A percentile compares a stretch with the other conserved stretches of the same genome.
phyloP scores from a whole-genome alignment of 1,140 invertebrate genomes.

The Orius laevigatus region DNA sequence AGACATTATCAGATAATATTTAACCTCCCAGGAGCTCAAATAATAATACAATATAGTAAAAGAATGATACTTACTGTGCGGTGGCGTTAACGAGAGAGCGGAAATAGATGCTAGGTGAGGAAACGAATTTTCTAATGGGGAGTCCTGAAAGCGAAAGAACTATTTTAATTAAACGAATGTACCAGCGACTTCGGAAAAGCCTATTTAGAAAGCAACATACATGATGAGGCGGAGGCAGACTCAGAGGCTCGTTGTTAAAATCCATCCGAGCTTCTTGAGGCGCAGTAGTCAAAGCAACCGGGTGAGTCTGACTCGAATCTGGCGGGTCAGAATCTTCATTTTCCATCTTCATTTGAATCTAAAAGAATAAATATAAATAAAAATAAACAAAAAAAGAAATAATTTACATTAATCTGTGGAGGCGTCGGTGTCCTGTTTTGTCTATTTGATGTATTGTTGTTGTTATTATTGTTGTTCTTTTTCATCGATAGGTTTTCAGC shows the following conservation, averaged over 20 bases:
- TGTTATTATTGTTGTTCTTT: conserved; percentile 21
- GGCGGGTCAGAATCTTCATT: conserved; percentile 22
- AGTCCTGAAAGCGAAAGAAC: conserved; percentile 25
- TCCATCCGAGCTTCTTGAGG: conserved; percentile 13
- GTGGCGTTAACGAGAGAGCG: conserved; percentile 55
- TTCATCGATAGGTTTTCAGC: conserved; percentile 25
- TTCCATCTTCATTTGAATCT: conserved; percentile 19
- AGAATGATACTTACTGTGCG: conserved; percentile 42
- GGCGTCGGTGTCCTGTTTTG: conserved; percentile 27
- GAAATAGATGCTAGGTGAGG: conserved; percentile 44
- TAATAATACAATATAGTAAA: no score
- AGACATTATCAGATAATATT: no score
- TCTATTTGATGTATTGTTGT: conserved; percentile 14
- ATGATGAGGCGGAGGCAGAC: conserved; percentile 23
- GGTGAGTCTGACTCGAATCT: conserved; percentile 20
- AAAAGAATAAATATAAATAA: neutral
- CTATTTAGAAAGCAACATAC: conserved; percentile 17
- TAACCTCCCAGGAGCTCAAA: no score
- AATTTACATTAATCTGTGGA: conserved; percentile 24
- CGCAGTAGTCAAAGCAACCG: conserved; percentile 21
- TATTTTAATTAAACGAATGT: conserved; percentile 4
- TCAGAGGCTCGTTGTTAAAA: conserved; percentile 20
- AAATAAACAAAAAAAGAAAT: neutral
- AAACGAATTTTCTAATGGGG: conserved; percentile 26
- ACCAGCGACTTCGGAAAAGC: neutral